These are phyloP conservation scores for Sitta carolinensis DNA, from an alignment of 2,797 vertebrate genomes.

Conservation along the genomic window DNA sequence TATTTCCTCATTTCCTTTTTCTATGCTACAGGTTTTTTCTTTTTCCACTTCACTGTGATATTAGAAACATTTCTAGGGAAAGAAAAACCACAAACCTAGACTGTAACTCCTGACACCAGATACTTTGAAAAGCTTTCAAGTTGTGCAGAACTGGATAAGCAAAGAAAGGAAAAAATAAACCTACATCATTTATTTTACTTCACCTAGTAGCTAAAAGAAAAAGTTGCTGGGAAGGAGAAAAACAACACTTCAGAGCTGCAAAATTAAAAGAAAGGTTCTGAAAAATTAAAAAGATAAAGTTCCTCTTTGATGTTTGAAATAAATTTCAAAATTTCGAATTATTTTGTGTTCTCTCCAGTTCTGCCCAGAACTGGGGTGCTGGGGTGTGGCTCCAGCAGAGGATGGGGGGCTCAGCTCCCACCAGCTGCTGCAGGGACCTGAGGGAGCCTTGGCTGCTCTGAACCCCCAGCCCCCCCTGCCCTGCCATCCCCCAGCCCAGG, in stretches of 20 bases:
- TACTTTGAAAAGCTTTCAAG: slow-evolving; percentile 61
- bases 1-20: slow-evolving; percentile 33
- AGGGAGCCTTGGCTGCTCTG: accelerated
- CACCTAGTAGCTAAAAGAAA: slow-evolving; percentile 27
- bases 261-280: slow-evolving; percentile 35
- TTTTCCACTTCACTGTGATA: slow-evolving; percentile 8
- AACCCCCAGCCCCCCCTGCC: accelerated
- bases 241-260: slow-evolving; percentile 5
- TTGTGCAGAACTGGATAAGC: slow-evolving; percentile 39
- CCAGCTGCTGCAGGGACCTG: neutral
- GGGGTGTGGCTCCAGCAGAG: neutral
- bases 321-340: neutral
- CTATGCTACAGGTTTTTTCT: neutral
- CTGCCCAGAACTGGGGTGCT: neutral
- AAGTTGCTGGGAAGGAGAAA: slow-evolving; percentile 4
- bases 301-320: neutral
- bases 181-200: slow-evolving; percentile 50
- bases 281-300: slow-evolving; percentile 49
- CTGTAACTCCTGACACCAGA: slow-evolving; percentile 27
- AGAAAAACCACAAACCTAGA: slow-evolving; percentile 31
- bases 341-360: neutral
- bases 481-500: neutral
- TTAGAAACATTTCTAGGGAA: slow-evolving; percentile 37
- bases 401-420: neutral
- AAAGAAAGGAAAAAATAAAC: slow-evolving; percentile 52